Percentiles rank a stretch among this genome's conserved stretches.
Evolutionary conservation across 1,140 invertebrate species (phyloP).

Genomic region (Chionoecetes opilio): DNA sequence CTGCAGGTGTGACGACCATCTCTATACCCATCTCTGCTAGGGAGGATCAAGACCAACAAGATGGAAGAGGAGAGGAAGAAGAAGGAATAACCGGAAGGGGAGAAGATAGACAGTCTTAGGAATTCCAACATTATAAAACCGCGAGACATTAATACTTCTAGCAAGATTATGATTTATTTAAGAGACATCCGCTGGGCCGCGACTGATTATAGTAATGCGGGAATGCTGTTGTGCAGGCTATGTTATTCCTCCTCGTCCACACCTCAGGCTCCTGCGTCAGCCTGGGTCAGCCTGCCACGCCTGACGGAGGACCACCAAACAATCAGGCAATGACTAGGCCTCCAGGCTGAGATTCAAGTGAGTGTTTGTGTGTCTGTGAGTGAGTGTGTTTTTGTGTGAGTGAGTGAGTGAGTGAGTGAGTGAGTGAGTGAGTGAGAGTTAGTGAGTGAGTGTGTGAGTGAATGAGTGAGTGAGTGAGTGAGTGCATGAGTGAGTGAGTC

Average conservation of each 20-base stretch:
- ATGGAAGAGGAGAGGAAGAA: too few species aligned
- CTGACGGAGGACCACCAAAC: too few species aligned
- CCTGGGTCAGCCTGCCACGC: too few species aligned
- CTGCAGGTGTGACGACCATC: too few species aligned
- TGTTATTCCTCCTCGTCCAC: background rate
- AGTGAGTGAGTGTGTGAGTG: slow-evolving; percentile 44
- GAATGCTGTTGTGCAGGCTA: background rate
- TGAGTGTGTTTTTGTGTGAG: slow-evolving; percentile 38
- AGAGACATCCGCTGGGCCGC: background rate
- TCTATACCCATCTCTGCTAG: too few species aligned
- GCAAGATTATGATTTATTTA: background rate
- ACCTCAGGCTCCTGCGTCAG: background rate
- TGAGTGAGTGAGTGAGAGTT: slow-evolving; percentile 6
- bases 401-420: slow-evolving; percentile 35
- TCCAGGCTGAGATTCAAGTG: background rate
- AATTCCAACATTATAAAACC: background rate
- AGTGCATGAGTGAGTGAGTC: slow-evolving; percentile 12
- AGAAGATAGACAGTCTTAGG: background rate
- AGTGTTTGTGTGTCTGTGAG: background rate
- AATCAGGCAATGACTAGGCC: background rate
- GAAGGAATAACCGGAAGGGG: too few species aligned
- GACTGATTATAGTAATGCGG: background rate
- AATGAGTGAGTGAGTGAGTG: background rate
- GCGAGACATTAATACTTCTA: background rate
- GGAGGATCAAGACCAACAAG: too few species aligned